A percentile compares a stretch with the other conserved stretches of the same genome.
Conservation (phyloP, 2,888 invertebrate species). For the Cataglyphis cursor region DNA sequence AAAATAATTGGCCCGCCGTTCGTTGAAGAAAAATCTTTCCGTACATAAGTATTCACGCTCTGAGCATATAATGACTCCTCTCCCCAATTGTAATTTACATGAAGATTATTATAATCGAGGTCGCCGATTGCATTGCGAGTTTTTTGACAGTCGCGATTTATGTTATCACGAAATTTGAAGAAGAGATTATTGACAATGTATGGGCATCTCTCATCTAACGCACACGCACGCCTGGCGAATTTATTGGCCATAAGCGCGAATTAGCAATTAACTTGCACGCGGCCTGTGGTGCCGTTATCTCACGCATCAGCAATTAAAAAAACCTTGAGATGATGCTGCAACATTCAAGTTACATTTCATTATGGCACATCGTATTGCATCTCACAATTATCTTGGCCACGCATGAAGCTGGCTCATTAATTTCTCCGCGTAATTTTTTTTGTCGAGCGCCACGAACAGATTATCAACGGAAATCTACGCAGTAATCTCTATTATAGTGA, state of each 20-base stretch:
- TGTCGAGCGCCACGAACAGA: constrained; percentile 36
- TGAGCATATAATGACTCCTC: not conserved
- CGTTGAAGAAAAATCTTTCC: not conserved
- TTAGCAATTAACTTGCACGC: constrained; percentile 52
- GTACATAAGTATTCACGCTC: not conserved
- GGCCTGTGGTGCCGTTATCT: constrained; percentile 41
- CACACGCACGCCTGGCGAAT: constrained; percentile 48
- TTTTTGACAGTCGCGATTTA: constrained; percentile 17
- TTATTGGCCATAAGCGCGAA: constrained; percentile 53
- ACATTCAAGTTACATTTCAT: constrained; percentile 58
- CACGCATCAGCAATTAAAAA: constrained; percentile 55
- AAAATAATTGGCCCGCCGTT: constrained; percentile 35
- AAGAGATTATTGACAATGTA: constrained; percentile 36
- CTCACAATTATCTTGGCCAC: constrained; percentile 54
- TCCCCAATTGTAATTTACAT: not conserved
- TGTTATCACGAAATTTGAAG: constrained; percentile 32
- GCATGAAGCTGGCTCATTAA: constrained; percentile 52
- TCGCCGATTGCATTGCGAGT: not conserved
- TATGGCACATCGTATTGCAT: constrained; percentile 57
- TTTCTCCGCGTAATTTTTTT: constrained; percentile 27
- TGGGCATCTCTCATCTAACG: constrained; percentile 37
- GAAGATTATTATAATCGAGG: not conserved
- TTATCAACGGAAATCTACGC: constrained; percentile 49
- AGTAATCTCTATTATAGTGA: constrained; percentile 49
- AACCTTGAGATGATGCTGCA: constrained; percentile 54